Evolutionary conservation across 2,113 vertebrate genomes (phyloP), one percentile per base, ranked within the genome.

Genomic region (Brachyhypopomus gauderio): DNA sequence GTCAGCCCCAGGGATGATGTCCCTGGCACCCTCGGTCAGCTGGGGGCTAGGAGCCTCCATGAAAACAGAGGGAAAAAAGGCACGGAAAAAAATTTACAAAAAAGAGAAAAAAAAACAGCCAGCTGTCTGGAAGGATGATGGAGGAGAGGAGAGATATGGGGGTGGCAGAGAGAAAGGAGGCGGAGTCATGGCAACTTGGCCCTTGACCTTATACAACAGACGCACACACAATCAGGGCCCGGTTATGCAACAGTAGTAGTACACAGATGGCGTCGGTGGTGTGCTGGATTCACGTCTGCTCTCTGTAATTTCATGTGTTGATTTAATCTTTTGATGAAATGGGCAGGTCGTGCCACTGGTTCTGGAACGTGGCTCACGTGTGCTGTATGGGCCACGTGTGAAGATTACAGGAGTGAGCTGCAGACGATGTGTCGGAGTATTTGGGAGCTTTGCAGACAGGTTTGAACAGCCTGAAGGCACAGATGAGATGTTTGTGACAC

Each of bases 1-100:
- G 85, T 88, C 79, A 76, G 85, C 48, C 70, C 72, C 83, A 77
- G 80, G 84, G 87, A 74, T 86, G 83, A 91, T 91, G 90, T 90
- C 90, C 90, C 87, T 70, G 88, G 88, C 90, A 88, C 88, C 88
- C 79, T 75, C 88, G 91, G 90, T 95, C 93, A 93, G 93, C 93
- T 93, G 93, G 89, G 89, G 89, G 75, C 69, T 83, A 72, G 74
- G 83, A 80, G 72, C 78, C 60, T 19, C 8, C 34, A 5, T 20
- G 62, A 66, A 87, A 82, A 78, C 76, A 69, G 72, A 22, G 45
- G 11, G 27, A 69, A 83, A 84, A 80, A 80, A 83, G 89, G 84
- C 87, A 87, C 89, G 80, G 64, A 75, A 76, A 82, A 77, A 72
- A 56, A 63, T 59, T 30, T 52, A 77, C 83, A 86, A 81, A 73